Evolutionary conservation across 2,113 vertebrate genomes (phyloP).

Genomic region (Thamnophis sirtalis): DNA sequence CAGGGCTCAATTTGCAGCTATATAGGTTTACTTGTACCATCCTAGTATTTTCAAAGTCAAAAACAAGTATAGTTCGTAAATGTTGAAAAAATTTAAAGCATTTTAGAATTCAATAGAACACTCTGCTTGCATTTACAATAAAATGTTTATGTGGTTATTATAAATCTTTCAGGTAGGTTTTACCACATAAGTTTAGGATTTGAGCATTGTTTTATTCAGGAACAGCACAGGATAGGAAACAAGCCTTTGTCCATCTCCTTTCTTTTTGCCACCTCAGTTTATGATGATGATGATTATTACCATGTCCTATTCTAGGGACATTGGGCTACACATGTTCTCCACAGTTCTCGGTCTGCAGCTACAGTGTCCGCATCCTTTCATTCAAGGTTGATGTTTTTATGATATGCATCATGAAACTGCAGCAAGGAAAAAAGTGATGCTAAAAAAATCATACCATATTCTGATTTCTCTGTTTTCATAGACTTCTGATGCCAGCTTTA

Average conservation of each 20-base stretch:
- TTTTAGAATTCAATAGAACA: not conserved
- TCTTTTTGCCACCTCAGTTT: not conserved
- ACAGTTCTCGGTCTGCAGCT: not conserved
- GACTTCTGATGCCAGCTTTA: constrained; percentile 18
- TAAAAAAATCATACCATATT: not conserved
- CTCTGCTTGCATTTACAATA: not conserved
- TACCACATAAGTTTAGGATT: not conserved
- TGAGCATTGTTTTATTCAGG: not conserved
- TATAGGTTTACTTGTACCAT: not conserved
- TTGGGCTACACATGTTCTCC: not conserved
- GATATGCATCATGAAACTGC: not conserved
- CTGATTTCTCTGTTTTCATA: not conserved
- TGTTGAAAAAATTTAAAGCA: not conserved
- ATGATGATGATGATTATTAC: not conserved
- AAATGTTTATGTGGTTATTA: not conserved
- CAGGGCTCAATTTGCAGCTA: not conserved
- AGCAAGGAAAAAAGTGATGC: not conserved
- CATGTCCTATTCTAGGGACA: not conserved
- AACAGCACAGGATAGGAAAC: not conserved
- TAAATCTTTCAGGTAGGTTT: not conserved
- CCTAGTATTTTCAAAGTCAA: not conserved
- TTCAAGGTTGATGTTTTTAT: not conserved
- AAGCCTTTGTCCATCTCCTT: not conserved
- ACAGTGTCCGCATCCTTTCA: not conserved
- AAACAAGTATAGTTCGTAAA: not conserved